A percentile compares a stretch with the other conserved stretches of the same genome.
phyloP scores from a whole-genome alignment of 1,140 invertebrate species.

The Himalopsyche phryganea region DNA sequence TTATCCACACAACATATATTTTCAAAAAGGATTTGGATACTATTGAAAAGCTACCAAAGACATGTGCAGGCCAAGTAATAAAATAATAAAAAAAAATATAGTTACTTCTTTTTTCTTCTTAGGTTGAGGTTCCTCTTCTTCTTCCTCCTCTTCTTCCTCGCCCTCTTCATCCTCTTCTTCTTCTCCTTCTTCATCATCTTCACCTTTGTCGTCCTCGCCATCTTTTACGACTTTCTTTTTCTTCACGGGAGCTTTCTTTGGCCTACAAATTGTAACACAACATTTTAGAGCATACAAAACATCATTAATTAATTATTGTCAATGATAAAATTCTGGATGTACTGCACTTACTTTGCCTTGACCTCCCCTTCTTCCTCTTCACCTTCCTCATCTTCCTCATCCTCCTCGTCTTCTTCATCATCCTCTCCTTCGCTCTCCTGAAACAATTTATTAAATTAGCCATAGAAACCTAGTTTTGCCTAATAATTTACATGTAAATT shows the following conservation, averaged over 20 bases:
- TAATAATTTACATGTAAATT: no score
- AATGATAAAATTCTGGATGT: neutral
- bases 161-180: slow-evolving; percentile 44
- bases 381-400: slow-evolving; percentile 37
- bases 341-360: slow-evolving; percentile 18
- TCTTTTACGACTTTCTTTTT: slow-evolving; percentile 20
- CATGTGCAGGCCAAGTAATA: no score
- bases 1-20: no score
- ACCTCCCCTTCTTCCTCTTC: slow-evolving; percentile 40
- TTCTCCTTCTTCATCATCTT: slow-evolving; percentile 42
- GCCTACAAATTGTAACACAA: slow-evolving; percentile 4
- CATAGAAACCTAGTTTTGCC: no score
- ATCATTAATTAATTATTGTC: no score
- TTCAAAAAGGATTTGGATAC: no score
- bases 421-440: slow-evolving; percentile 41
- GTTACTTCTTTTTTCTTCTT: slow-evolving; percentile 53
- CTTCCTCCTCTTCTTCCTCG: slow-evolving; percentile 50
- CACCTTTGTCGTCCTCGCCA: slow-evolving; percentile 34
- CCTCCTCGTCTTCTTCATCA: slow-evolving; percentile 40
- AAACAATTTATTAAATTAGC: no score
- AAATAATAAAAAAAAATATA: no score
- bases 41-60: no score
- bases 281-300: no score
- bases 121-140: slow-evolving; percentile 49
- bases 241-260: slow-evolving; percentile 22